These are phyloP conservation scores for Hyposoter didymator DNA, from an alignment of 2,888 invertebrate species.

Conservation along the genomic window DNA sequence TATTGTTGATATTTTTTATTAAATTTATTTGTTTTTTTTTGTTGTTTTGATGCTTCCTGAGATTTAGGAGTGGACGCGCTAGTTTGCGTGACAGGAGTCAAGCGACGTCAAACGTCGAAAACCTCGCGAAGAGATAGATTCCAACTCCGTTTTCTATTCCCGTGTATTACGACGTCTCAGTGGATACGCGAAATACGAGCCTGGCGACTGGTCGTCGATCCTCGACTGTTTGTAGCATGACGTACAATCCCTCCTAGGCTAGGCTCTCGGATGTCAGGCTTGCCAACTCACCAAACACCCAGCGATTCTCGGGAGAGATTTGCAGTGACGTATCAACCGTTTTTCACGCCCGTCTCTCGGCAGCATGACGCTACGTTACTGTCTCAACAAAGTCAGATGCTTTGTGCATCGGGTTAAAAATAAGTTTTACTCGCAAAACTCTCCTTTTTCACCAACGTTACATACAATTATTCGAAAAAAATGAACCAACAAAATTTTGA, in stretches of 20 bases:
- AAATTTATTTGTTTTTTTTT: constrained; percentile 8
- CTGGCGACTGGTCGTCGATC: constrained; percentile 73
- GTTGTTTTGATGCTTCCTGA: constrained; percentile 1
- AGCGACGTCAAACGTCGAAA: constrained; percentile 4
- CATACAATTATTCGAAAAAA: not conserved
- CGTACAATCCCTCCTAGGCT: constrained; percentile 69
- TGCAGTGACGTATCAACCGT: constrained; percentile 11
- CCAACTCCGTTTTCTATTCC: constrained; percentile 35
- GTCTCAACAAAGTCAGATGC: not conserved
- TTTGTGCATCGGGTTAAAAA: constrained; percentile 6
- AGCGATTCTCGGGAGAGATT: constrained; percentile 21
- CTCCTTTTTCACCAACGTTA: not conserved
- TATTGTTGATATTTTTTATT: not conserved
- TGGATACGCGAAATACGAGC: constrained; percentile 75
- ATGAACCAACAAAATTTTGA: not conserved
- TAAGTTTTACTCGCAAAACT: not conserved
- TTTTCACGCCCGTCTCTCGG: constrained; percentile 5
- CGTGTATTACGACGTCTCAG: constrained; percentile 62
- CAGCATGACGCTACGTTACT: constrained; percentile 9
- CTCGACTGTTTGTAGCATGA: constrained; percentile 77
- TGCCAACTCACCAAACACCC: constrained; percentile 53
- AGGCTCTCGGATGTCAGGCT: constrained; percentile 48
- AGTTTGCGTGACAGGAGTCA: not conserved
- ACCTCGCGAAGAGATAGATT: constrained; percentile 6
- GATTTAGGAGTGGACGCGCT: not conserved